phyloP scores from a whole-genome alignment of 2,113 vertebrate genomes.

The Urocynchramus pylzowi region DNA sequence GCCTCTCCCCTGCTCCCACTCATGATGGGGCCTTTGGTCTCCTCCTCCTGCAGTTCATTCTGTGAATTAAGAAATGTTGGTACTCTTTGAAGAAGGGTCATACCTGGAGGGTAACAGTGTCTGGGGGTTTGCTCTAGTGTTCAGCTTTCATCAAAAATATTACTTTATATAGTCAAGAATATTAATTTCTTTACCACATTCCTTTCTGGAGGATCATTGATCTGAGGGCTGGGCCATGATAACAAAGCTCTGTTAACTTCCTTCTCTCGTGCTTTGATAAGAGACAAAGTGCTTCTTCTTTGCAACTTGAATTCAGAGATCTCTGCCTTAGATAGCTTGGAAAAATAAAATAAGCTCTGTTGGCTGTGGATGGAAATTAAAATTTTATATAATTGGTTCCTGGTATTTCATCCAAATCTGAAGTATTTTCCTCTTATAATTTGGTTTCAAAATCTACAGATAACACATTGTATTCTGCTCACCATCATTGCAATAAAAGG shows the following conservation, averaged over 20 bases:
- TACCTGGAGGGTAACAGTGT: too few species aligned
- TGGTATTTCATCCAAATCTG: slow-evolving; percentile 7
- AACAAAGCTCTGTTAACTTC: background rate
- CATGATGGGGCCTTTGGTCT: fast-evolving
- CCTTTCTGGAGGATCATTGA: background rate
- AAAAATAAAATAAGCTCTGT: background rate
- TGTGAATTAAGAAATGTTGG: background rate
- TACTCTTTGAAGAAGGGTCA: background rate
- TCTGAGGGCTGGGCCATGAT: background rate
- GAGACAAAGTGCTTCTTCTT: background rate
- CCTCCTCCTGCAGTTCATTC: background rate
- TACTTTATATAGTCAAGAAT: background rate
- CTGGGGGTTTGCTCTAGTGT: background rate
- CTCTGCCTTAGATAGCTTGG: background rate
- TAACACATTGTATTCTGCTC: background rate
- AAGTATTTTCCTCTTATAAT: background rate
- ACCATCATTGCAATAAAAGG: background rate
- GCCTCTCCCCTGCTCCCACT: background rate
- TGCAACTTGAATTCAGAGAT: slow-evolving; percentile 3
- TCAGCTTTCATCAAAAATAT: background rate
- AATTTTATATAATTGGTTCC: slow-evolving; percentile 23
- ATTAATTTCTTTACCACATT: background rate
- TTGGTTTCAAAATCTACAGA: slow-evolving; percentile 5
- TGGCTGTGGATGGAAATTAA: background rate
- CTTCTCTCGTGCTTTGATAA: background rate